Base-by-base conservation (phyloP, 2,888 invertebrate genomes). In the Tryphoninae sp. region DNA sequence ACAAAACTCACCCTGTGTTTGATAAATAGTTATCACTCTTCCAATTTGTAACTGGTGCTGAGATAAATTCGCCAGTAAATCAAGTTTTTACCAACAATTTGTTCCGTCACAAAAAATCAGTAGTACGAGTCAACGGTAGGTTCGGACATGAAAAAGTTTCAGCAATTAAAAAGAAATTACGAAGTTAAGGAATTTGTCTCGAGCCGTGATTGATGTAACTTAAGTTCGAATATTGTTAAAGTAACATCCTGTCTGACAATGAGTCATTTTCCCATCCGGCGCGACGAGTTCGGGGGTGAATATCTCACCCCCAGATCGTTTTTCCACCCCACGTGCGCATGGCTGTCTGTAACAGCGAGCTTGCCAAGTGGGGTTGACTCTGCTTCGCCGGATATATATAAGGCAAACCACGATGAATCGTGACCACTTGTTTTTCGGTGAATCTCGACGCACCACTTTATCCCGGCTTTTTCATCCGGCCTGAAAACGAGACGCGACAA, bases 361-460 rank as follows among this genome's bases (percentile, higher is more conserved):
- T 68, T n/a, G 73, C 69, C 42, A 45, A 84, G 68, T 69, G 78
- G 81, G 83, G 79, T 73, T 80, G 83, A 53, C 49, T 16, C 53
- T 11, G 23, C 23, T 26, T 13, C 26, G 1, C 74, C 81, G 68
- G 71, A 81, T 83, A 83, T 86, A 87, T 87, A 88, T 86, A 88
- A 88, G 78, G 74, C 81, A 82, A 87, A 84, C 79, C 79, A 85
- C 77, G 84, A 85, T 84, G 80, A 85, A 86, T 83, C 58, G 73
- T 85, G 74, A 73, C 61, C 86, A 85, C 76, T 86, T 80, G 79
- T 82, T 85, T 79, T 85, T 86, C 80, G 78, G 82, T 81, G 76
- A 83, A 84, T 82, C 81, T 78, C 65, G 73, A 68, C 74, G 71
- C 40, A 71, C 62, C 65, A 40, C 78, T 75, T 73, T 79, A 64